Evolutionary conservation across 2,888 invertebrate genomes (phyloP), one percentile per base, ranked within the genome.

Genomic region (Nebria brevicollis): DNA sequence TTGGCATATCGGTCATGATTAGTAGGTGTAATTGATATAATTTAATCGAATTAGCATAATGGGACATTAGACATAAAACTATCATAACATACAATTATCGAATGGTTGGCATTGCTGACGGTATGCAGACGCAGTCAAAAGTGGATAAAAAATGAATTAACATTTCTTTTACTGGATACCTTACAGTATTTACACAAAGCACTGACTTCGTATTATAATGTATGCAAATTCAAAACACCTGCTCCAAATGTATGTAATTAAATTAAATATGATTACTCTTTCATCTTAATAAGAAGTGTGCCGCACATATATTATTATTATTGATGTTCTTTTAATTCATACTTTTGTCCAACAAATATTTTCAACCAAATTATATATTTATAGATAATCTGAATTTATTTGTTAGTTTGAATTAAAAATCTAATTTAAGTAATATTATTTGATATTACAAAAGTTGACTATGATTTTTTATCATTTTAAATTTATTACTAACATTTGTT

Each of bases 181-280:
- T 54, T 54, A 54, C 54, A 54, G 54, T 54, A 54, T 54, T 54
- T 54, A 54, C 54, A 54, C 54, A 54, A 54, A 54, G 54, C 54
- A 54, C 54, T 54, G 54, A 54, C 13, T 54, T 13, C 13, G 11
- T 70, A 80, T 75, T 66, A 80, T 81, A 81, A 81, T 81, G 34
- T 81, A 81, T 81, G 81, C 77, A 81, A 81, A 81, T 81, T 65
- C 73, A 70, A 75, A 54, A 72, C 81, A 81, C 81, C 54, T 54
- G 54, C 8, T 54, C 54, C 81, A 77, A 81, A 81, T 81, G 77
- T 73, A 77, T 81, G 77, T 81, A 81, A 81, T 81, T 81, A 81
- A 77, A 81, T 77, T 81, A 81, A 81, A 81, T 81, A 66, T 81
- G 81, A 81, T 81, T 81, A 77, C 81, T 43, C 81, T 77, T 81